Evolutionary conservation across 2,113 vertebrate species (phyloP).

Genomic region (Nothobranchius furzeri): DNA sequence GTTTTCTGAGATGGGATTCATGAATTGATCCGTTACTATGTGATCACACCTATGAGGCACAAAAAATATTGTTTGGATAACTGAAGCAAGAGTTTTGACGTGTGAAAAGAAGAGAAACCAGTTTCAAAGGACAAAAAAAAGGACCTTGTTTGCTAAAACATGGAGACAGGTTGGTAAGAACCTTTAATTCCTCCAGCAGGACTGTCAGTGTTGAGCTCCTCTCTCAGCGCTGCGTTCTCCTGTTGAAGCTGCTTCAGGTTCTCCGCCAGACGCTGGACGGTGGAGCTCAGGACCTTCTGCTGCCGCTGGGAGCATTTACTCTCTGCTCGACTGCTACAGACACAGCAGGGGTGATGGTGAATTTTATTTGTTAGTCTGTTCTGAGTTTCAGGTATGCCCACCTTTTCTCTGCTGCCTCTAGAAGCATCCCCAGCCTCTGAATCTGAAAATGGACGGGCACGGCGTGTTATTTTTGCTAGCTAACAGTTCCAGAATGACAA

Average conservation of each 20-base stretch:
- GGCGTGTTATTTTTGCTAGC: background rate
- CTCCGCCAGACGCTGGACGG: slow-evolving; percentile 83
- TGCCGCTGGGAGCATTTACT: slow-evolving; percentile 78
- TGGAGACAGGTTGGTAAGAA: slow-evolving; percentile 39
- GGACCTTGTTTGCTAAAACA: background rate
- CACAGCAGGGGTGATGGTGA: background rate
- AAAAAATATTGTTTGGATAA: background rate
- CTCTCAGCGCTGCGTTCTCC: slow-evolving; percentile 85
- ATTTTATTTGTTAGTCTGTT: too few species aligned
- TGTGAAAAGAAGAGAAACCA: background rate
- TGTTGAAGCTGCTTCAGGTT: slow-evolving; percentile 84
- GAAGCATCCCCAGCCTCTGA: slow-evolving; percentile 84
- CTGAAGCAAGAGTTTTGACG: background rate
- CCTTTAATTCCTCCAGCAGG: slow-evolving; percentile 77
- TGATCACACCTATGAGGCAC: background rate
- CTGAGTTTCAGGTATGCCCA: slow-evolving; percentile 46
- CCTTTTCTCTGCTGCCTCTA: slow-evolving; percentile 86
- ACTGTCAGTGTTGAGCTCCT: slow-evolving; percentile 81
- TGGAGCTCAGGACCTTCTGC: slow-evolving; percentile 81
- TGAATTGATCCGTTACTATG: background rate
- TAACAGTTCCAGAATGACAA: background rate
- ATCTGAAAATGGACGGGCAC: slow-evolving; percentile 75
- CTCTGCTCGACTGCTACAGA: slow-evolving; percentile 72
- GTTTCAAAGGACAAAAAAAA: background rate
- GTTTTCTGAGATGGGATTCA: background rate